Base-by-base conservation (phyloP, 1,140 invertebrate genomes). In the Rhizoglyphus robini region DNA sequence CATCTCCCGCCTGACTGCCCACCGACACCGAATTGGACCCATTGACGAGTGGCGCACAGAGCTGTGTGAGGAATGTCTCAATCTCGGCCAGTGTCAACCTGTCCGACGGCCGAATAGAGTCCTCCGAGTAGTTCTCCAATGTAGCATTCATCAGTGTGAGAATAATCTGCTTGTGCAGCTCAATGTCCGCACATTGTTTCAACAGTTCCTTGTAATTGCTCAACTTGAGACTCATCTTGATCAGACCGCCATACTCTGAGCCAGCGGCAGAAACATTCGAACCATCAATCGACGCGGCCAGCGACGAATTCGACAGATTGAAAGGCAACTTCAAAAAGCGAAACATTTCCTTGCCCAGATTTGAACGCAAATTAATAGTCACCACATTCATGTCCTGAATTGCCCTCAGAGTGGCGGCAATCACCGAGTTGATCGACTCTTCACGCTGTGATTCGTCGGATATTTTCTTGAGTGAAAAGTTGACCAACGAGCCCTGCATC, bases 401-500 rank as follows among this genome's bases (percentile, higher is more conserved):
- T 2, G 63, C 57, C 20, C 49, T 51, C 5, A 69, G 54, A 15
- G 65, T 64, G 2, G 48, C 20, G 3, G 4, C 46, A 15, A 68
- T 34, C 11, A 67, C 68, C 4, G 60, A 46, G 59, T 69, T 58
- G 2, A 69, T 69, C 30, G 34, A 38, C 36, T 61, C 38, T 48
- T 67, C 61, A n/a, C 63, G 61, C 20, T 67, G 48, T 2, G 8
- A 20, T n/a, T 41, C 2, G 18, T 63, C 59, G 30, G n/a, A 15
- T 3, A 69, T 67, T 46, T 69, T 69, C 72, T 96, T 95, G 63
- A 96, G 84, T 0, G 94, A 93, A 60, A 99, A 79, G 77, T 95
- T 96, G 32, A 96, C 83, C 2, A 99, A 77, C 1, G 96, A 90
- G 38, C 97, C 88, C 80, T 99, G 92, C 25, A 99, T 79, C 11